These are phyloP conservation scores for Polylopha cassiicola DNA, from an alignment of 2,888 invertebrate genomes.

Conservation along the genomic window DNA sequence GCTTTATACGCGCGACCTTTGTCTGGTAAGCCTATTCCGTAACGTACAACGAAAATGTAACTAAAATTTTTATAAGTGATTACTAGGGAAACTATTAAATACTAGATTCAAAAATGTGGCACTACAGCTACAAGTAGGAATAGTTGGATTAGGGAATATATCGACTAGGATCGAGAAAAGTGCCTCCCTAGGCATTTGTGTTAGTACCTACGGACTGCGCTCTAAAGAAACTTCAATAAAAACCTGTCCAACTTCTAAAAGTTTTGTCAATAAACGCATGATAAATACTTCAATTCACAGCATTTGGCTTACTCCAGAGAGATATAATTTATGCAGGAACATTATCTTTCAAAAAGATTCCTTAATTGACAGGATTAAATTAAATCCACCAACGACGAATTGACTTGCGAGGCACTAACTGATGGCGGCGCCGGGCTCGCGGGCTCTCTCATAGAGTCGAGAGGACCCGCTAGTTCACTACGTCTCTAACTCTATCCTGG, in stretches of 20 bases:
- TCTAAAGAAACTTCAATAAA: too few relatives aligned
- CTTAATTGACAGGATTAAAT: slow-evolving; percentile 69
- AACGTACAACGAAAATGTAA: slow-evolving; percentile 49
- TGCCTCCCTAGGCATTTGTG: slow-evolving; percentile 40
- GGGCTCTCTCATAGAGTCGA: too few relatives aligned
- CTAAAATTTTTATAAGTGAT: slow-evolving; percentile 22
- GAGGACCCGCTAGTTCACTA: too few relatives aligned
- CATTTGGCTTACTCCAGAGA: too few relatives aligned
- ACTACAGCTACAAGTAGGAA: slow-evolving; percentile 57
- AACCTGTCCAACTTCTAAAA: too few relatives aligned
- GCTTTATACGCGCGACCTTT: slow-evolving; percentile 67
- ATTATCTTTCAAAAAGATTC: slow-evolving; percentile 41
- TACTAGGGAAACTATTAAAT: slow-evolving; percentile 34
- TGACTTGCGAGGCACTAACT: slow-evolving; percentile 67
- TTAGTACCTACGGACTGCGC: slow-evolving; percentile 10
- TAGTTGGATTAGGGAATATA: slow-evolving; percentile 48
- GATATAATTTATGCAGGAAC: slow-evolving; percentile 33
- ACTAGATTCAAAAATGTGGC: slow-evolving; percentile 54
- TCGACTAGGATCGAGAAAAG: slow-evolving; percentile 41
- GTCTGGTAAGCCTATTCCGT: slow-evolving; percentile 42
- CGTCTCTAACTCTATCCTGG: too few relatives aligned
- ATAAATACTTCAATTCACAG: too few relatives aligned
- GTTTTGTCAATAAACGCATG: too few relatives aligned
- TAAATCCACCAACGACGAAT: slow-evolving; percentile 57
- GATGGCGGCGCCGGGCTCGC: too few relatives aligned